Percentiles rank a stretch among this genome's conserved stretches.
Conservation (phyloP, 2,113 vertebrate genomes). For the Epinephelus cyanopodus region DNA sequence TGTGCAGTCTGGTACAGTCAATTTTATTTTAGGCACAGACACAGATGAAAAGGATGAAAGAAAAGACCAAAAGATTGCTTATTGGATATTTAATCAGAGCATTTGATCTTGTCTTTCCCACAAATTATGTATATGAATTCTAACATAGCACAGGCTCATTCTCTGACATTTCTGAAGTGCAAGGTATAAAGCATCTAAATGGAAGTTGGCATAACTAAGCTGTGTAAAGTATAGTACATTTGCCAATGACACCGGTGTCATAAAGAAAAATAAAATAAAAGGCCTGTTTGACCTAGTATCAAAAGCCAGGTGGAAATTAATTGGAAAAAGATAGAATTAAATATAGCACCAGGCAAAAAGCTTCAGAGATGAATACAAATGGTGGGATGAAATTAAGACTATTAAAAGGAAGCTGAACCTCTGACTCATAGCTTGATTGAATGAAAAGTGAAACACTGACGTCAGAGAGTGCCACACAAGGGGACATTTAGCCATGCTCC, state of each 20-base stretch:
- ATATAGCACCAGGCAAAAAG: not conserved
- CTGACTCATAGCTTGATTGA: not conserved
- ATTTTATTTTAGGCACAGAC: not conserved
- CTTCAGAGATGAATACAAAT: not conserved
- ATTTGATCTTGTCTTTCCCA: not conserved
- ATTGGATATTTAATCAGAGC: not conserved
- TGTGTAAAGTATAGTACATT: too few relatives aligned
- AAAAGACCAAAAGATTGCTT: not conserved
- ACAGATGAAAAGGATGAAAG: not conserved
- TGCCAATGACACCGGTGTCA: too few relatives aligned
- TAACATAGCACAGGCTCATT: too few relatives aligned
- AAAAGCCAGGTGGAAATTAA: too few relatives aligned
- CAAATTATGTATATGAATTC: not conserved
- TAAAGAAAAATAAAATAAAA: too few relatives aligned
- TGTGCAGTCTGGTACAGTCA: not conserved
- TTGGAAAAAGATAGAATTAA: too few relatives aligned
- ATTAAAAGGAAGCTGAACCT: not conserved
- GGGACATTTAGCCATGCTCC: too few relatives aligned
- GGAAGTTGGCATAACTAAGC: too few relatives aligned
- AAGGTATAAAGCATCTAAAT: too few relatives aligned
- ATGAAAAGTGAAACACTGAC: not conserved
- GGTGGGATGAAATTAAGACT: not conserved
- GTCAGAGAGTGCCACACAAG: not conserved
- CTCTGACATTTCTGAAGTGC: too few relatives aligned
- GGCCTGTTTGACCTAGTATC: too few relatives aligned